phyloP scores from a whole-genome alignment of 2,113 vertebrate genomes.

The Cariama cristata region DNA sequence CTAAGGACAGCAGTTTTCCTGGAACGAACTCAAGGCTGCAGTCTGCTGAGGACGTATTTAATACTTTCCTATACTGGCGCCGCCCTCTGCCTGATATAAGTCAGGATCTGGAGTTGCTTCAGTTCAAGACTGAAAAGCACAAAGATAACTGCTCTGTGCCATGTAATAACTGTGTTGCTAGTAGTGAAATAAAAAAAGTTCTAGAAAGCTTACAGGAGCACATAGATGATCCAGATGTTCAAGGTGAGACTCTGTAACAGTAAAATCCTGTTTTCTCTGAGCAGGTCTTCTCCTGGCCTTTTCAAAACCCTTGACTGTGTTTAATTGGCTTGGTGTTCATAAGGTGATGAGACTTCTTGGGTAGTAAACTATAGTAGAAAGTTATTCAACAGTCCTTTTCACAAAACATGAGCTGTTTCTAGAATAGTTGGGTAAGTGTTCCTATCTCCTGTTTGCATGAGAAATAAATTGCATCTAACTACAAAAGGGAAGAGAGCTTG shows the following conservation, averaged over 20 bases:
- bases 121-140: conserved; percentile 54
- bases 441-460: neutral
- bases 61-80: conserved; percentile 87
- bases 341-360: neutral
- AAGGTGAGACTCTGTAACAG: conserved; percentile 75
- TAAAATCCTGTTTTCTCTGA: neutral
- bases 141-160: conserved; percentile 16
- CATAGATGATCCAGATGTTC: conserved; percentile 86
- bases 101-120: conserved; percentile 84
- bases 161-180: conserved; percentile 75
- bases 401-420: neutral
- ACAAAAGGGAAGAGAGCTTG: neutral
- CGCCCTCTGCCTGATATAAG: conserved; percentile 88
- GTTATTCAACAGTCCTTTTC: neutral
- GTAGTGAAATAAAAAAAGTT: conserved; percentile 86
- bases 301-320: neutral
- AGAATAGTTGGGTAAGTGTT: neutral
- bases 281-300: neutral
- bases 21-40: neutral
- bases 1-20: neutral
- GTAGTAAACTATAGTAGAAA: neutral
- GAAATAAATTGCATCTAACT: neutral
- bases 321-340: neutral
- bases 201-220: conserved; percentile 87
- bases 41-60: conserved; percentile 76